phyloP scores from a whole-genome alignment of 2,888 invertebrate species.

The Actias luna region DNA sequence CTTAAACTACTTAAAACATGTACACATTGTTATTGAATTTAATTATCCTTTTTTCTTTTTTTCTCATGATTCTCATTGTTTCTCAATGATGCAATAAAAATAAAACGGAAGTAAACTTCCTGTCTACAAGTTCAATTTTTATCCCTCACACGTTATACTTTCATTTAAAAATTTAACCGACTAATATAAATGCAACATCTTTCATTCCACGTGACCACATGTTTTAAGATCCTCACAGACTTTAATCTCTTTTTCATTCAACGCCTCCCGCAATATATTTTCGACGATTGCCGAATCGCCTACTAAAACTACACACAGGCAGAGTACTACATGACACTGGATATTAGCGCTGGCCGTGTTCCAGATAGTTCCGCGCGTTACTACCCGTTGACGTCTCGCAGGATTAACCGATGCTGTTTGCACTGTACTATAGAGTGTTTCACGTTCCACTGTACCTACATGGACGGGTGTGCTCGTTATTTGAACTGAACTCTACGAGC shows the following conservation, averaged over 20 bases:
- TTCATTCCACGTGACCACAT: neutral
- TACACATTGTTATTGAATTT: no score
- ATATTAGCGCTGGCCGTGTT: constrained; percentile 66
- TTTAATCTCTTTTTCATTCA: constrained; percentile 5
- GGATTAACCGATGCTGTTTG: constrained; percentile 62
- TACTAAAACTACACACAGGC: constrained; percentile 9
- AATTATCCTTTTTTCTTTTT: no score
- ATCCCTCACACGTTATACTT: neutral
- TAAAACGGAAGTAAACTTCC: no score
- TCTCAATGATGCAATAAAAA: no score
- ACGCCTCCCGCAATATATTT: constrained; percentile 7
- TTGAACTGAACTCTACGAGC: neutral
- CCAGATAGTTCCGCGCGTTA: constrained; percentile 55
- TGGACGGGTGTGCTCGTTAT: neutral
- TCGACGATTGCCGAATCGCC: constrained; percentile 6
- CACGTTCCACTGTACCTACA: no score
- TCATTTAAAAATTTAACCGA: neutral
- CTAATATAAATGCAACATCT: neutral
- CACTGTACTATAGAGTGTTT: constrained; percentile 26
- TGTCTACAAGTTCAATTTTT: neutral
- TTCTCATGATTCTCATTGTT: no score
- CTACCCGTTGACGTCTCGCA: constrained; percentile 53
- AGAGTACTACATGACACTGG: constrained; percentile 23
- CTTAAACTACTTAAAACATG: no score
- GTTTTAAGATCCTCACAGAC: neutral